These are phyloP conservation scores for Perognathus longimembris DNA, from an alignment of 2,113 vertebrate species.

Conservation along the genomic window DNA sequence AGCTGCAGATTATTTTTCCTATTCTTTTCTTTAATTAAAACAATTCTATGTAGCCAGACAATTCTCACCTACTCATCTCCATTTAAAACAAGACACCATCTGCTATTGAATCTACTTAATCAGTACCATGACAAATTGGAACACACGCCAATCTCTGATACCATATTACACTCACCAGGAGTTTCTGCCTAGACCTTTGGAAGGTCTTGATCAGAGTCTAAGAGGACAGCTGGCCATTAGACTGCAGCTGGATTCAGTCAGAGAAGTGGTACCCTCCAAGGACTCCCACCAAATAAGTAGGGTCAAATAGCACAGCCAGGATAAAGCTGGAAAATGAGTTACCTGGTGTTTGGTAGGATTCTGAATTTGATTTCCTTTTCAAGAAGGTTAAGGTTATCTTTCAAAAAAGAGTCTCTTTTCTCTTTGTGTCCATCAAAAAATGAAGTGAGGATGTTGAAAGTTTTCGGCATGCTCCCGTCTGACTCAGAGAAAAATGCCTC, in stretches of 20 bases:
- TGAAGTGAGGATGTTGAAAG: slow-evolving; percentile 31
- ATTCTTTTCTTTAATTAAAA: slow-evolving; percentile 76
- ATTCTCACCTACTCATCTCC: slow-evolving; percentile 83
- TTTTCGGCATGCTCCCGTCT: slow-evolving; percentile 56
- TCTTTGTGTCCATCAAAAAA: slow-evolving; percentile 59
- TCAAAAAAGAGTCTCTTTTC: slow-evolving; percentile 62
- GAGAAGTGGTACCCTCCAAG: slow-evolving; percentile 38
- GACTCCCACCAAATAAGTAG: slow-evolving; percentile 56
- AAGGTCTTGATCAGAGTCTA: slow-evolving; percentile 70
- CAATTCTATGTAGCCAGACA: slow-evolving; percentile 77
- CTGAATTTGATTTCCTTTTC: slow-evolving; percentile 70
- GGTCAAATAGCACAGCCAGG: slow-evolving; percentile 59
- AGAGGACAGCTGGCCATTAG: slow-evolving; percentile 72
- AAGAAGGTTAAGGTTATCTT: slow-evolving; percentile 68
- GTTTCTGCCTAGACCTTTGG: slow-evolving; percentile 69
- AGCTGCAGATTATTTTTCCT: slow-evolving; percentile 81
- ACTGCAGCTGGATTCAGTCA: slow-evolving; percentile 75
- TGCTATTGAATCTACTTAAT: slow-evolving; percentile 79
- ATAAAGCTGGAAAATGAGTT: slow-evolving; percentile 70
- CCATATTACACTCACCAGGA: slow-evolving; percentile 64
- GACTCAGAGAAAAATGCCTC: slow-evolving; percentile 52
- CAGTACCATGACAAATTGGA: slow-evolving; percentile 72
- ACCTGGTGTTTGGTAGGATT: slow-evolving; percentile 73
- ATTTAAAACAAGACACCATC: slow-evolving; percentile 82
- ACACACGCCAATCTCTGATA: slow-evolving; percentile 67